A percentile compares a stretch with the other conserved stretches of the same genome.
Evolutionary conservation across 2,797 vertebrate species (phyloP).

Genomic region (Phaenicophaeus curvirostris): DNA sequence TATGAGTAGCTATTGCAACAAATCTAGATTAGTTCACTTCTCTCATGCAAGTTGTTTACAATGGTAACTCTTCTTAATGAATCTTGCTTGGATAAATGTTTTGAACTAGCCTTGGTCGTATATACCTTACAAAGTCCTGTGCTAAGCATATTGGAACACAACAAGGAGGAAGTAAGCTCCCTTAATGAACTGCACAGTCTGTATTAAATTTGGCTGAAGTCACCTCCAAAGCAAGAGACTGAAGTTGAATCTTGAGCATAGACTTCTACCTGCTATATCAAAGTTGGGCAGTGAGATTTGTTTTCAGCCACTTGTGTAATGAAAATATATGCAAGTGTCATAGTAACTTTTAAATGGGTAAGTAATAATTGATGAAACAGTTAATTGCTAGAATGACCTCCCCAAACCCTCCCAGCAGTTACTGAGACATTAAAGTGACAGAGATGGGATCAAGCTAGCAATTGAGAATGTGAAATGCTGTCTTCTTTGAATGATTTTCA

Average conservation of each 20-base stretch:
- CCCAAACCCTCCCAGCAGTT: neutral
- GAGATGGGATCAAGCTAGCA: neutral
- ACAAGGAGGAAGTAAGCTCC: neutral
- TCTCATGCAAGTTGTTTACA: neutral
- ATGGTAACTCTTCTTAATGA: neutral
- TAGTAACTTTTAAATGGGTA: conserved; percentile 21
- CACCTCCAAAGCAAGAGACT: neutral
- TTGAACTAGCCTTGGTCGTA: neutral
- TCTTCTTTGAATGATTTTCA: neutral
- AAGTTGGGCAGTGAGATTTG: neutral
- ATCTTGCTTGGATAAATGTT: neutral
- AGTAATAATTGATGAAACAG: conserved; percentile 55
- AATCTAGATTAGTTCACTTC: neutral
- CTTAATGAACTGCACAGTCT: neutral
- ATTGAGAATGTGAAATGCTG: neutral
- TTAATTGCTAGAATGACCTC: conserved; percentile 38
- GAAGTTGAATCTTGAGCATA: neutral
- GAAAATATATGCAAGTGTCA: conserved; percentile 24
- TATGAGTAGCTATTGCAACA: neutral
- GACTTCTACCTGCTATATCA: neutral
- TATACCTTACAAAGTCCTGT: neutral
- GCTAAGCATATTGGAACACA: neutral
- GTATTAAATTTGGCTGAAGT: neutral
- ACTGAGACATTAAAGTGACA: conserved; percentile 9
- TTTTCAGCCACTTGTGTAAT: neutral